phyloP scores from a whole-genome alignment of 2,888 invertebrate species.

The Drosophila fungiperda region DNA sequence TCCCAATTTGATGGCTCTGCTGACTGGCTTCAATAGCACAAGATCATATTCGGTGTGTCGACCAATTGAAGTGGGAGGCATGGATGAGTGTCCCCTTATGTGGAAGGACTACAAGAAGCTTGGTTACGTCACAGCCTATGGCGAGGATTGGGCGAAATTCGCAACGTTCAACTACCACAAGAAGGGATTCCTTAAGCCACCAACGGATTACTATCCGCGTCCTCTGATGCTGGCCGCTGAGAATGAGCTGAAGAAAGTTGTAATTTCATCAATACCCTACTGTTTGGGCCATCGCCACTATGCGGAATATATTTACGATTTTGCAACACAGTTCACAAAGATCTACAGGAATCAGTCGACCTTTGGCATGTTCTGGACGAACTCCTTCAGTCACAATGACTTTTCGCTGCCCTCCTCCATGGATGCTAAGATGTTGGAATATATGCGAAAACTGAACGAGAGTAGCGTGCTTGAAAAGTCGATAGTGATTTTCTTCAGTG shows the following conservation, averaged over 20 bases:
- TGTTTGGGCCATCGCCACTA: constrained; percentile 88
- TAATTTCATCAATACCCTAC: constrained; percentile 86
- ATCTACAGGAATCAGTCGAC: constrained; percentile 87
- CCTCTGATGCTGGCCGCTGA: constrained; percentile 90
- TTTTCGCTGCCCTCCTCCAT: constrained; percentile 88
- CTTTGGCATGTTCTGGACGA: constrained; percentile 92
- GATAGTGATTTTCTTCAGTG: constrained; percentile 90
- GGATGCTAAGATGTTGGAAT: constrained; percentile 87
- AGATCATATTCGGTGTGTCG: constrained; percentile 85
- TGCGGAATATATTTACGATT: constrained; percentile 89
- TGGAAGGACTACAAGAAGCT: constrained; percentile 90
- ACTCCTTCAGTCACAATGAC: constrained; percentile 90
- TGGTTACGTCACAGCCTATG: constrained; percentile 92
- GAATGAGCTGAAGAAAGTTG: constrained; percentile 85
- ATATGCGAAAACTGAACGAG: constrained; percentile 87
- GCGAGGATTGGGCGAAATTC: constrained; percentile 90
- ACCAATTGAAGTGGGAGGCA: constrained; percentile 86
- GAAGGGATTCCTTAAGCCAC: constrained; percentile 89
- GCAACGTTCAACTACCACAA: constrained; percentile 89
- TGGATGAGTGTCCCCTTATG: constrained; percentile 90
- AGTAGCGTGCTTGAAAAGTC: constrained; percentile 88
- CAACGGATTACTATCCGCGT: constrained; percentile 92
- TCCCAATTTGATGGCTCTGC: constrained; percentile 93
- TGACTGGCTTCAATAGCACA: constrained; percentile 88
- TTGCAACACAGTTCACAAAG: constrained; percentile 88